These are phyloP conservation scores for Pipistrellus kuhlii DNA, from an alignment of 2,797 vertebrate genomes.

Conservation along the genomic window DNA sequence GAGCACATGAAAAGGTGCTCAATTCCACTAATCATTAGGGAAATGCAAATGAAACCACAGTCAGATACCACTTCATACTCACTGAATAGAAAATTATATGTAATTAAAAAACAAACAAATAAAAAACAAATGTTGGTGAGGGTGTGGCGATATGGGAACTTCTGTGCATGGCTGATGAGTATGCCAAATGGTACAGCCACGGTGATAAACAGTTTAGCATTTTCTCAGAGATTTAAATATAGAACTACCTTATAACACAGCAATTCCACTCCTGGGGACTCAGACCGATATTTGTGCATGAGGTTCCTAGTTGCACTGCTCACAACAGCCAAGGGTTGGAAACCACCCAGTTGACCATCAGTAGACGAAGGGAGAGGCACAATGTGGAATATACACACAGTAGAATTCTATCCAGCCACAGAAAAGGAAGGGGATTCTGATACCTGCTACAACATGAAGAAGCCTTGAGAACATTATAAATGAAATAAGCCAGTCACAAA, in stretches of 20 bases:
- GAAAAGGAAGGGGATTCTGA: not conserved
- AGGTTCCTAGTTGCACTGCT: not conserved
- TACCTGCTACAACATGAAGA: not conserved
- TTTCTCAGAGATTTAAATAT: not conserved
- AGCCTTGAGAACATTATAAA: not conserved
- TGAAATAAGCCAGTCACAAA: not conserved
- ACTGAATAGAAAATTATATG: not conserved
- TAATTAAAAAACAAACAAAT: not conserved
- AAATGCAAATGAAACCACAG: slow-evolving; percentile 2
- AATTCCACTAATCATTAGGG: not conserved
- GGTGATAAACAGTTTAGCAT: not conserved
- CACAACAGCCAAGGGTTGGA: not conserved
- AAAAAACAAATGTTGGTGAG: not conserved
- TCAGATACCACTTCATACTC: not conserved
- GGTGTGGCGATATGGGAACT: not conserved
- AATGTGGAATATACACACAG: rapidly evolving
- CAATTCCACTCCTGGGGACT: not conserved
- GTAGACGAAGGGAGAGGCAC: not conserved
- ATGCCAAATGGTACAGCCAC: not conserved
- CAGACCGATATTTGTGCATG: no score
- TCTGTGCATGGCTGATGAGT: not conserved
- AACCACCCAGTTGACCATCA: not conserved
- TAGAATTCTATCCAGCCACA: not conserved
- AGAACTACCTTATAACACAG: not conserved
- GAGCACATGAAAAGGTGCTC: not conserved